A percentile compares a stretch with the other conserved stretches of the same genome.
These are phyloP conservation scores for Drosophila pseudotalamancana DNA, from an alignment of 2,888 invertebrate genomes.

Conservation along the genomic window DNA sequence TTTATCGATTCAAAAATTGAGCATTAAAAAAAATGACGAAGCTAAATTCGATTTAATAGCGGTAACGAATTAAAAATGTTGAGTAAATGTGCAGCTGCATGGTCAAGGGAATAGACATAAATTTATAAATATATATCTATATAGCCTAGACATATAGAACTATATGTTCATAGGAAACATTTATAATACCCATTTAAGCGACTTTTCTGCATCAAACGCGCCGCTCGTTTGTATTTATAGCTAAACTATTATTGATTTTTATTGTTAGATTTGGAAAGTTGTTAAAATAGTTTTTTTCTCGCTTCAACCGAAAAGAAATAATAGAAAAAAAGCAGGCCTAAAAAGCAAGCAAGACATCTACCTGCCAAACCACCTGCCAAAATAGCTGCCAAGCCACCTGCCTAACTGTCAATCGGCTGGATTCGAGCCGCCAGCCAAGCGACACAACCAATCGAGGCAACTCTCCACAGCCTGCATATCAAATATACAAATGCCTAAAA, in stretches of 20 bases:
- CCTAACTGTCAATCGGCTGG: slow-evolving; percentile 6
- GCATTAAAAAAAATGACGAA: no score
- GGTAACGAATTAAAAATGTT: no score
- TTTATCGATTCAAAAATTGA: slow-evolving; percentile 5
- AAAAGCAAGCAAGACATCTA: no score
- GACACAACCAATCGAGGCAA: slow-evolving; percentile 26
- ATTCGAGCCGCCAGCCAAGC: slow-evolving; percentile 4
- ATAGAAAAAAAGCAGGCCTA: no score
- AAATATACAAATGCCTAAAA: slow-evolving; percentile 24
- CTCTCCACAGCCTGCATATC: slow-evolving; percentile 29
- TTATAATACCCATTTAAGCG: neutral
- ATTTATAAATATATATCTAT: neutral
- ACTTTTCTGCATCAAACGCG: slow-evolving; percentile 50
- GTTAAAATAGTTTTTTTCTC: slow-evolving; percentile 51
- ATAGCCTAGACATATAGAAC: no score
- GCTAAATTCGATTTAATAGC: no score
- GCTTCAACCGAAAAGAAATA: no score
- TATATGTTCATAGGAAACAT: no score
- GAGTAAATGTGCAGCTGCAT: no score
- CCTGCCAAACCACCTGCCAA: no score
- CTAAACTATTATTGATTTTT: slow-evolving; percentile 69
- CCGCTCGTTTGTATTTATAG: slow-evolving; percentile 55
- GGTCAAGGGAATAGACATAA: neutral
- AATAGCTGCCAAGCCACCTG: neutral
- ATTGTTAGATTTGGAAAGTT: slow-evolving; percentile 54